phyloP scores from a whole-genome alignment of 2,113 vertebrate species.

The Indicator indicator region DNA sequence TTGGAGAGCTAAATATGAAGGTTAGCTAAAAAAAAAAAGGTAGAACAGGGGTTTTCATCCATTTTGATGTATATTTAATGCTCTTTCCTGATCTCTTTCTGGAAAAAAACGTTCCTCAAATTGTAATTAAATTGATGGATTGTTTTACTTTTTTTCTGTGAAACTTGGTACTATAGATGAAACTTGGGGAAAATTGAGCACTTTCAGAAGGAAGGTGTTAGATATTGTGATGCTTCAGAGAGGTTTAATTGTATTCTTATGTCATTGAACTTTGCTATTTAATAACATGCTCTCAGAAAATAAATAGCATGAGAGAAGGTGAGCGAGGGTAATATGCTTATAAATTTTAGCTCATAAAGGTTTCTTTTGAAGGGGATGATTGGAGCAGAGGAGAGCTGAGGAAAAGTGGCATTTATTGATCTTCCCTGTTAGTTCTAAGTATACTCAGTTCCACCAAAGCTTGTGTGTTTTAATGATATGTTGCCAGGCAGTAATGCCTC shows the following conservation, averaged over 20 bases:
- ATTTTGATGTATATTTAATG: neutral
- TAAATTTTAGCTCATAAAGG: slow-evolving; percentile 1
- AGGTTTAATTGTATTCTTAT: neutral
- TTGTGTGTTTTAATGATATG: neutral
- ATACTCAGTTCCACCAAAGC: neutral
- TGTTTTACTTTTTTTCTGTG: neutral
- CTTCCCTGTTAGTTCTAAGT: neutral
- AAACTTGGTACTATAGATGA: neutral
- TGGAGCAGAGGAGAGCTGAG: neutral
- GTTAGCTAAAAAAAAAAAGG: neutral
- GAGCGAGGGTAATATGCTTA: neutral
- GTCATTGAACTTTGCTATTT: neutral
- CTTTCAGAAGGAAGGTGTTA: neutral
- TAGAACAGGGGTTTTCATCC: neutral
- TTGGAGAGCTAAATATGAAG: neutral
- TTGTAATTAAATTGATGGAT: neutral
- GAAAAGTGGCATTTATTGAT: slow-evolving; percentile 27
- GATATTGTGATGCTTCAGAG: neutral
- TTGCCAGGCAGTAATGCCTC: neutral
- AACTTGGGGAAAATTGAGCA: neutral
- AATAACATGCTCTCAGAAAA: neutral
- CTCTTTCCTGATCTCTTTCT: neutral
- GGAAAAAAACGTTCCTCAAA: neutral
- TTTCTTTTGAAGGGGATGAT: slow-evolving; percentile 11
- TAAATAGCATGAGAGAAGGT: neutral